These are phyloP conservation scores for Necrosyrtes monachus DNA, from an alignment of 2,797 vertebrate species.

Conservation along the genomic window DNA sequence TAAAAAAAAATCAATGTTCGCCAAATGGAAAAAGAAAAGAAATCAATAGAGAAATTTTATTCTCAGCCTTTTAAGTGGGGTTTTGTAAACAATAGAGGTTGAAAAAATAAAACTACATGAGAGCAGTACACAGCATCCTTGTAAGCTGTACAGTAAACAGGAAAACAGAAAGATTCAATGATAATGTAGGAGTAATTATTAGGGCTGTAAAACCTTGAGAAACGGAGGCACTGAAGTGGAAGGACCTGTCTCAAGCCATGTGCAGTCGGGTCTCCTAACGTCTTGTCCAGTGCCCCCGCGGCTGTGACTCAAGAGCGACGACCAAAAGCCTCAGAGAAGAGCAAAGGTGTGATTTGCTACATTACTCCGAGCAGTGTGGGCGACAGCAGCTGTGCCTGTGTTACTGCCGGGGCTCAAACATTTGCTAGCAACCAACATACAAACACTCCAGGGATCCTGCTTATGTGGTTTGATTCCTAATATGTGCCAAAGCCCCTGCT, in stretches of 20 bases:
- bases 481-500: neutral
- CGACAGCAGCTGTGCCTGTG: neutral
- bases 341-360: neutral
- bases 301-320: neutral
- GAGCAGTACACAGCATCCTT: neutral
- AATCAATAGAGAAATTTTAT: slow-evolving; percentile 48
- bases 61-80: slow-evolving; percentile 22
- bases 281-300: neutral
- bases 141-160: neutral
- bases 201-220: neutral
- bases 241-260: neutral
- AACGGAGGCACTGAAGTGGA: neutral
- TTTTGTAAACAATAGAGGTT: slow-evolving; percentile 24
- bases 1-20: slow-evolving; percentile 35
- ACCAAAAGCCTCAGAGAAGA: neutral
- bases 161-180: neutral
- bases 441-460: neutral
- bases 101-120: neutral
- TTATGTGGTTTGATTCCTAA: neutral
- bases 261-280: neutral
- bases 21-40: slow-evolving; percentile 42
- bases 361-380: neutral
- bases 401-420: neutral
- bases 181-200: neutral
- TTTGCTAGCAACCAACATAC: neutral